Conservation (phyloP, 2,888 invertebrate genomes). For the Scrobipalpa atriplicella region DNA sequence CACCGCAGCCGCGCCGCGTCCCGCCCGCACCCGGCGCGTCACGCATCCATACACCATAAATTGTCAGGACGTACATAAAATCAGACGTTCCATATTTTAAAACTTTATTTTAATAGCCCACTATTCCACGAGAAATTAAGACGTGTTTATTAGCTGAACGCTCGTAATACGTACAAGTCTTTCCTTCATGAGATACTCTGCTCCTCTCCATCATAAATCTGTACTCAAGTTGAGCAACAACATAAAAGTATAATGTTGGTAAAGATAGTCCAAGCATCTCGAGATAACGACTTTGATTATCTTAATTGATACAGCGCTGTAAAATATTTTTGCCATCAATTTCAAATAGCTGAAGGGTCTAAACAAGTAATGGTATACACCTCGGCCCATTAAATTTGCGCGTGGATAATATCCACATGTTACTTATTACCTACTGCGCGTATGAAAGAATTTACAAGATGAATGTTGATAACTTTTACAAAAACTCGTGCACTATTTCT, state of each 20-base stretch:
- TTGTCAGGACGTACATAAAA: slow-evolving; percentile 75
- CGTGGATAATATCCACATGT: neutral
- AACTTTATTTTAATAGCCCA: slow-evolving; percentile 80
- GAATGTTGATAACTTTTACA: slow-evolving; percentile 8
- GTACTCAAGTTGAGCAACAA: slow-evolving; percentile 44
- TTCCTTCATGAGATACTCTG: slow-evolving; percentile 68
- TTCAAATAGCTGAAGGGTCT: slow-evolving; percentile 4
- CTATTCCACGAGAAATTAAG: slow-evolving; percentile 79
- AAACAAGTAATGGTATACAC: slow-evolving; percentile 10
- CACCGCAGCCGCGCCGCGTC: slow-evolving; percentile 35
- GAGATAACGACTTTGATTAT: slow-evolving; percentile 21
- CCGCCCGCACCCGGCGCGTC: slow-evolving; percentile 46
- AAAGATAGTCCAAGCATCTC: slow-evolving; percentile 21
- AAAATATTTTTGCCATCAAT: slow-evolving; percentile 19
- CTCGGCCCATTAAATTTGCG: slow-evolving; percentile 6
- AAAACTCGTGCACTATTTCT: slow-evolving; percentile 12
- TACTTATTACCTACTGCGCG: slow-evolving; percentile 1
- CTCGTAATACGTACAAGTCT: slow-evolving; percentile 75
- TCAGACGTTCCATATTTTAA: slow-evolving; percentile 78
- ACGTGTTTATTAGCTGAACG: slow-evolving; percentile 77
- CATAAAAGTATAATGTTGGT: slow-evolving; percentile 24
- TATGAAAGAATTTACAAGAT: neutral
- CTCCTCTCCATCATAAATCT: slow-evolving; percentile 65
- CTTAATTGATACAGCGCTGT: slow-evolving; percentile 19
- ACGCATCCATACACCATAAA: slow-evolving; percentile 71